Conservation (phyloP, 2,888 invertebrate species). For the Cryptocephalus moraei region DNA sequence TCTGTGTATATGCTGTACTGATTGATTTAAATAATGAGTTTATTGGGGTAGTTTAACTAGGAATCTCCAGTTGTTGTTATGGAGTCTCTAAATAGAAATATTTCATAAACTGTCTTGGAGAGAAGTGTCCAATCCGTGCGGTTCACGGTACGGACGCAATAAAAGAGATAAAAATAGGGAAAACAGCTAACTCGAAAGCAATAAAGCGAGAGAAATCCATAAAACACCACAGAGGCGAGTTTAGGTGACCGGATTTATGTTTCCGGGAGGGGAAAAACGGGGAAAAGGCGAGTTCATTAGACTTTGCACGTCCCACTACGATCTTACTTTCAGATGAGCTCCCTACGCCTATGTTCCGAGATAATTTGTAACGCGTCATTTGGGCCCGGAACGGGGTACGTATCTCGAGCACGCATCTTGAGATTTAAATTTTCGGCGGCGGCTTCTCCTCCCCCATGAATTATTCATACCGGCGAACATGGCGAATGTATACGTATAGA, state of each 20-base stretch:
- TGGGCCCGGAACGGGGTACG: constrained; percentile 15
- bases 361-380: constrained; percentile 22
- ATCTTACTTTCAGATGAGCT: too few species aligned
- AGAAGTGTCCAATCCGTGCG: too few species aligned
- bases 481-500: constrained; percentile 21
- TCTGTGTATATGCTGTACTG: too few species aligned
- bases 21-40: too few species aligned
- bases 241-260: not conserved
- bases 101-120: too few species aligned
- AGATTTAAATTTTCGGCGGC: constrained; percentile 33
- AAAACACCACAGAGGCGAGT: constrained; percentile 1
- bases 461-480: constrained; percentile 32
- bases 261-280: too few species aligned
- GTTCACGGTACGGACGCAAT: too few species aligned
- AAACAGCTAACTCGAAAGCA: constrained; percentile 2
- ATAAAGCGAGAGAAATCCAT: not conserved
- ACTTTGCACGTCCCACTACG: too few species aligned
- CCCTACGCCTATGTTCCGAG: not conserved
- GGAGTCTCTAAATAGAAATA: too few species aligned
- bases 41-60: too few species aligned
- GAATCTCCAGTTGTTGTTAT: too few species aligned
- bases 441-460: constrained; percentile 26
- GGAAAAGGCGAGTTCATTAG: too few species aligned
- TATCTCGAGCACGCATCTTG: constrained; percentile 28
- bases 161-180: not conserved